phyloP scores from a whole-genome alignment of 1,140 invertebrate genomes.

The Stegodyphus mimosarum region DNA sequence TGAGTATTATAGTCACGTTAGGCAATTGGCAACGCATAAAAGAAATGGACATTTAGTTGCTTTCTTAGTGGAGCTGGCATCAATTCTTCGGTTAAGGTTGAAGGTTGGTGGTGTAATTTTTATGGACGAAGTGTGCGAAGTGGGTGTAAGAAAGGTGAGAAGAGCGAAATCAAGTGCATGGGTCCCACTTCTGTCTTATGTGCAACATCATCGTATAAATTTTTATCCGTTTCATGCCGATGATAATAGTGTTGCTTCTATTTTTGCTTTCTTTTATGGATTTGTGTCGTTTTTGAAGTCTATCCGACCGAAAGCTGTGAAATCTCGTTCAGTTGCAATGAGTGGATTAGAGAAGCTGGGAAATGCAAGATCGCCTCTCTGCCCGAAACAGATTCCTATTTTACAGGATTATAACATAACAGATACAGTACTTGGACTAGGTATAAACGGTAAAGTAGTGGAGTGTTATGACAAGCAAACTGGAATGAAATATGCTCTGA shows the following conservation, averaged over 20 bases:
- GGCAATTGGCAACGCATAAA: no score
- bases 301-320: not conserved
- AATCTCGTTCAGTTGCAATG: slow-evolving; percentile 28
- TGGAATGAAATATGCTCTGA: slow-evolving; percentile 85
- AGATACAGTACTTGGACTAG: slow-evolving; percentile 93
- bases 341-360: slow-evolving; percentile 42
- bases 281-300: slow-evolving; percentile 49
- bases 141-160: slow-evolving; percentile 23
- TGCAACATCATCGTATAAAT: not conserved
- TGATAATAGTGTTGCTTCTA: slow-evolving; percentile 19
- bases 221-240: slow-evolving; percentile 29
- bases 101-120: not conserved
- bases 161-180: slow-evolving; percentile 14
- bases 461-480: slow-evolving; percentile 77
- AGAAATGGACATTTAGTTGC: no score
- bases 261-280: slow-evolving; percentile 27
- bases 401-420: slow-evolving; percentile 94
- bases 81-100: no score
- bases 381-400: slow-evolving; percentile 82
- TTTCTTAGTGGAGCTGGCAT: no score
- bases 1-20: no score
- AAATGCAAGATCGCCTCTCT: slow-evolving; percentile 39
- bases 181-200: not conserved
- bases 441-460: slow-evolving; percentile 93
- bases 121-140: slow-evolving; percentile 32